Conservation (phyloP, 2,797 vertebrate species). For the Anguilla anguilla region DNA sequence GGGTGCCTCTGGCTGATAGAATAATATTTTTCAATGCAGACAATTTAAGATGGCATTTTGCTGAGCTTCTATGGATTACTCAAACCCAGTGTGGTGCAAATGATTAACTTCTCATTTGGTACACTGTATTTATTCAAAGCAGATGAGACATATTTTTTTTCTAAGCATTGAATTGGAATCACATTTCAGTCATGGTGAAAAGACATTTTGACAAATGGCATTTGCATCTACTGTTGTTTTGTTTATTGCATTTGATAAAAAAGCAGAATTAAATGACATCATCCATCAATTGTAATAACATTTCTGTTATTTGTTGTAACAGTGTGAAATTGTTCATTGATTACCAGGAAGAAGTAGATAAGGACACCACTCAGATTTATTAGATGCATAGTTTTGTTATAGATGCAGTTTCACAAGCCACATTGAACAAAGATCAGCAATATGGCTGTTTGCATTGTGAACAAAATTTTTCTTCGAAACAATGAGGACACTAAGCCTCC, state of each 20-base stretch:
- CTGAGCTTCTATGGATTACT: slow-evolving; percentile 23
- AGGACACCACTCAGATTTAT: slow-evolving; percentile 11
- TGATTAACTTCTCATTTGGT: slow-evolving; percentile 33
- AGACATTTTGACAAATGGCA: slow-evolving; percentile 35
- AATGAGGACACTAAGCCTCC: neutral
- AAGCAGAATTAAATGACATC: slow-evolving; percentile 25
- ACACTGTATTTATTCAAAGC: slow-evolving; percentile 20
- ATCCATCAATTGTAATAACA: slow-evolving; percentile 21
- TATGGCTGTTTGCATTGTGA: neutral
- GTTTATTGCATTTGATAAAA: slow-evolving; percentile 31
- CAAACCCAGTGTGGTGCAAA: slow-evolving; percentile 22
- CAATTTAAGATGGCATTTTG: slow-evolving; percentile 32
- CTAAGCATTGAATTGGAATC: slow-evolving; percentile 24
- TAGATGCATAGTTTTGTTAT: neutral
- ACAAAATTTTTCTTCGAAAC: neutral
- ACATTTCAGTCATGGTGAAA: slow-evolving; percentile 19
- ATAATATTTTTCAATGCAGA: slow-evolving; percentile 19
- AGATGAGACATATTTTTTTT: slow-evolving; percentile 24
- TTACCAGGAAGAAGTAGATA: slow-evolving; percentile 16
- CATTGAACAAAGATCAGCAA: neutral
- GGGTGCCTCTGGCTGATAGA: slow-evolving; percentile 29
- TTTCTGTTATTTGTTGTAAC: neutral
- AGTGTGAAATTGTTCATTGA: slow-evolving; percentile 9
- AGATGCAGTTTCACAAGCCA: neutral
- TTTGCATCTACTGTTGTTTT: slow-evolving; percentile 32